phyloP scores from a whole-genome alignment of 2,888 invertebrate genomes.

The Cephus runcator region DNA sequence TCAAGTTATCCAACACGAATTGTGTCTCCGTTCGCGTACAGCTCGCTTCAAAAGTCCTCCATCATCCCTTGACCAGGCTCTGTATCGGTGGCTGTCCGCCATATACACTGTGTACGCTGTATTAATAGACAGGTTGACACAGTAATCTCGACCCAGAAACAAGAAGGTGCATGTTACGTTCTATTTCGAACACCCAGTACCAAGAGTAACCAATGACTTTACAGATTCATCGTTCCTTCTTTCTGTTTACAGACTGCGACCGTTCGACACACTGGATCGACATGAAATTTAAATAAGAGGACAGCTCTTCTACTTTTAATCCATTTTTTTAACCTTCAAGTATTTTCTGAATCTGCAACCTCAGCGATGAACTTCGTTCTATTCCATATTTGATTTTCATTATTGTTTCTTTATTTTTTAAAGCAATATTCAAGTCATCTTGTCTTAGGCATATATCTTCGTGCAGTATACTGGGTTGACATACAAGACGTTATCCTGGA shows the following conservation, averaged over 20 bases:
- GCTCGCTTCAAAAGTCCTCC: neutral
- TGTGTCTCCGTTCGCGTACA: neutral
- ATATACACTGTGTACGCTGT: conserved; percentile 7
- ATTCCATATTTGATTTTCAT: neutral
- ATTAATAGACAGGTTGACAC: conserved; percentile 35
- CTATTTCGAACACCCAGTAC: conserved; percentile 7
- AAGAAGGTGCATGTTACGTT: conserved; percentile 9
- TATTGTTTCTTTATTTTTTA: neutral
- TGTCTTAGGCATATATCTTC: neutral
- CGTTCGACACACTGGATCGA: neutral
- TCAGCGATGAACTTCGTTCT: neutral
- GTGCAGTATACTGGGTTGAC: neutral
- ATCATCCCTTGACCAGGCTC: neutral
- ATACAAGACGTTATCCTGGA: neutral
- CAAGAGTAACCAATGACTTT: neutral
- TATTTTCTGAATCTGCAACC: neutral
- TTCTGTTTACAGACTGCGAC: neutral
- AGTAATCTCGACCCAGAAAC: conserved; percentile 29
- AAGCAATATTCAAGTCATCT: neutral
- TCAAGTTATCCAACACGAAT: neutral
- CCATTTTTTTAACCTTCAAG: neutral
- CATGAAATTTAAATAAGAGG: neutral
- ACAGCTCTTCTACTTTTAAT: neutral
- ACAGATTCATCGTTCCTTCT: neutral
- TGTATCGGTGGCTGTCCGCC: neutral